Evolutionary conservation across 1,140 invertebrate species (phyloP).

Genomic region (Drosophila tropicalis): DNA sequence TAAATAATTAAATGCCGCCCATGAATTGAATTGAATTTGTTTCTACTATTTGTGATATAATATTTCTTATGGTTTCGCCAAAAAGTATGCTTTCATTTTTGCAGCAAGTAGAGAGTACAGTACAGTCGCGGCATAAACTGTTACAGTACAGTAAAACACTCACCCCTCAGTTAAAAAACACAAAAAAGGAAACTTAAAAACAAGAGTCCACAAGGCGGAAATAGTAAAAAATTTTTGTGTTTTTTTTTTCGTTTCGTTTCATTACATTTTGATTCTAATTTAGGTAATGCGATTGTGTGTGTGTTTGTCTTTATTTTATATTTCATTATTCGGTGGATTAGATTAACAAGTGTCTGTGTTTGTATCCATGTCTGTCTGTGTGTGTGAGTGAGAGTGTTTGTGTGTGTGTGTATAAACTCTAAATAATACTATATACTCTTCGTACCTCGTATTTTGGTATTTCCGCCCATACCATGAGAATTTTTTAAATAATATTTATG

Average conservation of each 20-base stretch:
- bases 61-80: constrained; percentile 18
- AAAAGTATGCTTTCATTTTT: constrained; percentile 57
- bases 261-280: constrained; percentile 45
- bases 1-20: neutral
- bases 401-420: constrained; percentile 40
- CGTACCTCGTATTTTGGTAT: constrained; percentile 21
- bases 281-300: constrained; percentile 74
- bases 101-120: constrained; percentile 44
- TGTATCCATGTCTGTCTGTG: constrained; percentile 30
- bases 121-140: constrained; percentile 69
- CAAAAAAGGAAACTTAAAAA: constrained; percentile 42
- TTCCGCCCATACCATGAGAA: constrained; percentile 60
- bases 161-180: constrained; percentile 30
- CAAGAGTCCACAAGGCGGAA: constrained; percentile 54
- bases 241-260: constrained; percentile 23
- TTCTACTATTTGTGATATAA: constrained; percentile 44
- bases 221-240: constrained; percentile 49
- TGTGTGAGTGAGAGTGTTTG: constrained; percentile 29
- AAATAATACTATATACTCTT: constrained; percentile 5
- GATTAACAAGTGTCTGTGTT: constrained; percentile 76
- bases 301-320: neutral
- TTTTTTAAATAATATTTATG: constrained; percentile 69
- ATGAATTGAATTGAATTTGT: constrained; percentile 61
- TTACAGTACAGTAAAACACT: constrained; percentile 41
- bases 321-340: constrained; percentile 70